phyloP scores from a whole-genome alignment of 1,140 invertebrate genomes.

The Zaprionus africanus region DNA sequence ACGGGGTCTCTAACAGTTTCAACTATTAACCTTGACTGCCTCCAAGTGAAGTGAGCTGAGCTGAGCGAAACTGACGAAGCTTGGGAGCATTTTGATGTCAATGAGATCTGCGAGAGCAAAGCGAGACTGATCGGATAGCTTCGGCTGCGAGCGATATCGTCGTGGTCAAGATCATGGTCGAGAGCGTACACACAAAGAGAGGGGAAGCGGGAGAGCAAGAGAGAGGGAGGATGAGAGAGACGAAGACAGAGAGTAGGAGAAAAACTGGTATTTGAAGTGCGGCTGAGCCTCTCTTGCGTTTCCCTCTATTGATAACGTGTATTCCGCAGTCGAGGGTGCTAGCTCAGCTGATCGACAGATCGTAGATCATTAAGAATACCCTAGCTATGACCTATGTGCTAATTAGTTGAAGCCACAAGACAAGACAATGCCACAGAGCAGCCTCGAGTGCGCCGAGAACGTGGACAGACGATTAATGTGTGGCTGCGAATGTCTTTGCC shows the following conservation, averaged over 20 bases:
- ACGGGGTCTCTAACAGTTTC: slow-evolving; percentile 65
- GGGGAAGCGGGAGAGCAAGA: not conserved
- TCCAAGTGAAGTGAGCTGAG: slow-evolving; percentile 28
- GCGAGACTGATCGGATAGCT: slow-evolving; percentile 12
- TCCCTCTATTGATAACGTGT: slow-evolving; percentile 23
- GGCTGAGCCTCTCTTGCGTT: not conserved
- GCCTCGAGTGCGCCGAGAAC: slow-evolving; percentile 47
- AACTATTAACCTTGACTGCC: slow-evolving; percentile 76
- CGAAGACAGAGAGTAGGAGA: slow-evolving; percentile 5
- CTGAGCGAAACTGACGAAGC: slow-evolving; percentile 24
- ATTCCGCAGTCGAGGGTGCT: not conserved
- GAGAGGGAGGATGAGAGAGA: not conserved
- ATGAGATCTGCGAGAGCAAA: slow-evolving; percentile 56
- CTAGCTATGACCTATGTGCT: slow-evolving; percentile 15
- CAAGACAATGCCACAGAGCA: slow-evolving; percentile 26
- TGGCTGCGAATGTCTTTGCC: slow-evolving; percentile 24
- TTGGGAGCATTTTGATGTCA: slow-evolving; percentile 66
- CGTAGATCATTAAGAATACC: slow-evolving; percentile 36
- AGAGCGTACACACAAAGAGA: slow-evolving; percentile 25
- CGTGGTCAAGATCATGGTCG: slow-evolving; percentile 83
- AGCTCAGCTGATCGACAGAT: slow-evolving; percentile 4
- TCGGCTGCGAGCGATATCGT: slow-evolving; percentile 5
- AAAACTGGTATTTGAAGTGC: slow-evolving; percentile 37
- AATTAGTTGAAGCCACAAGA: slow-evolving; percentile 34
- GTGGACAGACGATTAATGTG: slow-evolving; percentile 48